phyloP scores from a whole-genome alignment of 2,888 invertebrate species.

The Stictocephala bisonia region DNA sequence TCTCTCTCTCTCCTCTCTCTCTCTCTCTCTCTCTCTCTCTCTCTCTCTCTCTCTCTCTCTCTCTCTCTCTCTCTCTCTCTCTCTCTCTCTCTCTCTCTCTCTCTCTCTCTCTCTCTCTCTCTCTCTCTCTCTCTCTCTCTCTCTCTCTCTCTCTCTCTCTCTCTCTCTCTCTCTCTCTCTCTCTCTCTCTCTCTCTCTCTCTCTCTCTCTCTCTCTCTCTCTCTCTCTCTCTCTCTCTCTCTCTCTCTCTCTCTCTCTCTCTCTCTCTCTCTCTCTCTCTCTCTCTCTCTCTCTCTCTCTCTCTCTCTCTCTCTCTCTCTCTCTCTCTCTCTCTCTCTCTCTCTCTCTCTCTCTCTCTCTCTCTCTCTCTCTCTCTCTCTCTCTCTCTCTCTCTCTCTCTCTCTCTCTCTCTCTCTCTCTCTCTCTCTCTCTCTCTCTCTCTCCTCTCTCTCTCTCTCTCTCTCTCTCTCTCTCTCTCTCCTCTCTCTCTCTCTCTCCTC shows the following conservation, averaged over 20 bases:
- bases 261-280: background rate
- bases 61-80: background rate
- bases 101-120: background rate
- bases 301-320: background rate
- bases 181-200: background rate
- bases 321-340: background rate
- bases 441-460: background rate
- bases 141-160: background rate
- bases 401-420: background rate
- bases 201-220: too few species aligned
- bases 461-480: background rate
- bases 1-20: too few species aligned
- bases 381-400: background rate
- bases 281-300: background rate
- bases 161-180: background rate
- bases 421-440: background rate
- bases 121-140: background rate
- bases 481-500: background rate
- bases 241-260: background rate
- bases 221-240: background rate
- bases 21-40: background rate
- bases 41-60: background rate
- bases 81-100: background rate
- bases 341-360: background rate
- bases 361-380: background rate